phyloP scores from a whole-genome alignment of 2,113 vertebrate species.

The Tetraodon nigroviridis region DNA sequence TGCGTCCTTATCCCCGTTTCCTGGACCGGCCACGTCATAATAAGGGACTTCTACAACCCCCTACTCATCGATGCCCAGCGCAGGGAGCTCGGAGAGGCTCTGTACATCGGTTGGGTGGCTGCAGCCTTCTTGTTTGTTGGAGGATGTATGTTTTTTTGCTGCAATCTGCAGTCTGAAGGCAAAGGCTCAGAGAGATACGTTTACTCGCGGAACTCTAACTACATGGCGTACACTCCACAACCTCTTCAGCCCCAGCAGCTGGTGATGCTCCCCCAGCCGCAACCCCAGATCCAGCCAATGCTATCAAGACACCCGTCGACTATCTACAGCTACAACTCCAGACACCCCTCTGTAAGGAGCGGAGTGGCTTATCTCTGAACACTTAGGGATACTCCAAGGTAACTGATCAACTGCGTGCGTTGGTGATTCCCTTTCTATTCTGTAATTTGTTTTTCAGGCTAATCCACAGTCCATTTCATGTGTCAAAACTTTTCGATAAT shows the following conservation, averaged over 20 bases:
- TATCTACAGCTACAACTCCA: constrained; percentile 64
- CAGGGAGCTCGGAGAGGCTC: constrained; percentile 77
- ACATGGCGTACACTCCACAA: constrained; percentile 58
- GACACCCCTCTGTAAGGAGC: constrained; percentile 63
- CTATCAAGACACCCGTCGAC: constrained; percentile 54
- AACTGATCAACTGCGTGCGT: constrained; percentile 2
- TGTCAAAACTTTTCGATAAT: constrained; percentile 10
- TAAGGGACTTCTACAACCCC: constrained; percentile 77
- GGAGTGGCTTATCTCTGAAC: constrained; percentile 62
- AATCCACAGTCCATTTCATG: constrained; percentile 20
- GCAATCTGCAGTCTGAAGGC: constrained; percentile 44
- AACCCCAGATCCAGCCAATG: constrained; percentile 32
- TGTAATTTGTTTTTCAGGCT: neutral
- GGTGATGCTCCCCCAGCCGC: constrained; percentile 42
- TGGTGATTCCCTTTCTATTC: no score
- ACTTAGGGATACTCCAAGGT: constrained; percentile 1
- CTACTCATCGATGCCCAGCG: constrained; percentile 73
- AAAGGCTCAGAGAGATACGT: constrained; percentile 39
- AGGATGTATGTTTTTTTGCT: constrained; percentile 73
- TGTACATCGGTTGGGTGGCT: constrained; percentile 79
- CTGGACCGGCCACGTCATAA: constrained; percentile 77
- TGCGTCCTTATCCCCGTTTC: constrained; percentile 74
- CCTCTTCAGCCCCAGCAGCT: constrained; percentile 52
- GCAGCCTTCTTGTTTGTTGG: constrained; percentile 68
- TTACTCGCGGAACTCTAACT: constrained; percentile 57